Evolutionary conservation across 2,888 invertebrate genomes (phyloP).

Genomic region (Eilema caniola): DNA sequence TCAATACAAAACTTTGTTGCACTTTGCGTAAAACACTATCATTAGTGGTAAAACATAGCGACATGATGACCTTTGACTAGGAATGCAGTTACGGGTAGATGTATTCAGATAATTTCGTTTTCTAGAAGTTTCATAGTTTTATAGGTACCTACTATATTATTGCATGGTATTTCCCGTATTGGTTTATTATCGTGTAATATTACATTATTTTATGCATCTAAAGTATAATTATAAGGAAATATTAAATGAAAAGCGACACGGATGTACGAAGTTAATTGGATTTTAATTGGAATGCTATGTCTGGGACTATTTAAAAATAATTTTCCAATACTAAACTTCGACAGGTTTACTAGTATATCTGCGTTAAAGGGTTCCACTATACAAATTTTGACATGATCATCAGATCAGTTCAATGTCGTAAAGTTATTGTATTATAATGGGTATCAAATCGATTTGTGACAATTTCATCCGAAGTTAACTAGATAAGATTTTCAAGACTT

Average conservation of each 20-base stretch:
- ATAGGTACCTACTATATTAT: background rate
- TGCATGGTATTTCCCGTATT: background rate
- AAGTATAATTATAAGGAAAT: background rate
- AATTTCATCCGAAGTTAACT: no score
- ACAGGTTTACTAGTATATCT: background rate
- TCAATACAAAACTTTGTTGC: background rate
- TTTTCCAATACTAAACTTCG: background rate
- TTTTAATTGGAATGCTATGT: background rate
- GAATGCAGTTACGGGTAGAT: background rate
- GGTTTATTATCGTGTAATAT: background rate
- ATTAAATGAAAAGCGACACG: background rate
- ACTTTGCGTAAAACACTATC: background rate
- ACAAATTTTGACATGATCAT: background rate
- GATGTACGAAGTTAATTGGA: background rate
- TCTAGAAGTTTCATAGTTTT: background rate
- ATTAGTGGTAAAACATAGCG: background rate
- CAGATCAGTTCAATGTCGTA: no score
- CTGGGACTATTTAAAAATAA: background rate
- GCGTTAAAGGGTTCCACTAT: background rate
- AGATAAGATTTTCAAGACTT: no score
- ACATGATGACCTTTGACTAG: conserved; percentile 5
- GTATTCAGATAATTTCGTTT: background rate
- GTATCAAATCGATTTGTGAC: no score
- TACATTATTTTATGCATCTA: background rate
- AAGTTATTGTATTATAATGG: no score